A percentile compares a stretch with the other conserved stretches of the same genome.
These are phyloP conservation scores for Rutilus rutilus DNA, from an alignment of 2,113 vertebrate species.

Conservation along the genomic window DNA sequence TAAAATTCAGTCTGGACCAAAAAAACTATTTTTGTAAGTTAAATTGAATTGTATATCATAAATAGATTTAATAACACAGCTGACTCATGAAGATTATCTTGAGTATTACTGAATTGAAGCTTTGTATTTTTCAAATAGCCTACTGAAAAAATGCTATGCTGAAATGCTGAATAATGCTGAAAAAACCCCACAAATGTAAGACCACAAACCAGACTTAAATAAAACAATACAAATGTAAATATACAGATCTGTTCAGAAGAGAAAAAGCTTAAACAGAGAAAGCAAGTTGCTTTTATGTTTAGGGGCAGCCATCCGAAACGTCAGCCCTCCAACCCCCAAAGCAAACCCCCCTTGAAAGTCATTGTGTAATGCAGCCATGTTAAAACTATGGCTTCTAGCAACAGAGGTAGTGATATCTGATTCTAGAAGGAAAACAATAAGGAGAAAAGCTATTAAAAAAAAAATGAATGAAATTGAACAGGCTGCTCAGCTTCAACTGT, in stretches of 20 bases:
- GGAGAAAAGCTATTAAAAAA: neutral
- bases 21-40: neutral
- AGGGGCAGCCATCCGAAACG: neutral
- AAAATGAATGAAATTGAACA: neutral
- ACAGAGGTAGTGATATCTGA: neutral
- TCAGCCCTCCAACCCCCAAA: neutral
- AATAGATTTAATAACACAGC: neutral
- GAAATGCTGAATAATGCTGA: no score
- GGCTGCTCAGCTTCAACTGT: slow-evolving; percentile 17
- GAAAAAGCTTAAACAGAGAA: neutral
- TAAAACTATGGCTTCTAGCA: neutral
- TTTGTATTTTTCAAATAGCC: neutral
- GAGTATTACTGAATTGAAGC: neutral
- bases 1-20: neutral
- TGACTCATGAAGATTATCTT: neutral
- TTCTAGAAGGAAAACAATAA: neutral
- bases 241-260: neutral
- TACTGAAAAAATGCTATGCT: no score
- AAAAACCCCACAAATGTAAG: neutral
- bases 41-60: neutral
- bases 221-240: neutral
- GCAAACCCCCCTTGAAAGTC: neutral
- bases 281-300: neutral
- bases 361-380: slow-evolving; percentile 7
- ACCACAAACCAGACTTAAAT: neutral